Conservation (phyloP, 2,888 invertebrate genomes). For the Catotricha subobsoleta region DNA sequence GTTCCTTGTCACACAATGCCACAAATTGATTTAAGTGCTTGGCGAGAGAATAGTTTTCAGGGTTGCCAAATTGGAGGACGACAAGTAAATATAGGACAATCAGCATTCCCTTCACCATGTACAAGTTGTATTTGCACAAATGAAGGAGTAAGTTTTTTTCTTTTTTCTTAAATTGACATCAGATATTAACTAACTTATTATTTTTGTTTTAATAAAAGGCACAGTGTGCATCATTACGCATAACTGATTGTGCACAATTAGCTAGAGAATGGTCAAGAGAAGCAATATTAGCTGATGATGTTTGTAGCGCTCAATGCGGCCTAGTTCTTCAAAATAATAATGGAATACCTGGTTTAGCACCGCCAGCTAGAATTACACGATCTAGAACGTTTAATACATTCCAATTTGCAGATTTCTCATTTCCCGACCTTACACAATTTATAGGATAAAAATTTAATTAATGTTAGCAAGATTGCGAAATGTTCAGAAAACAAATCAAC, state of each 20-base stretch:
- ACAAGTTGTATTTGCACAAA: slow-evolving; percentile 73
- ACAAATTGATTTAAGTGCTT: slow-evolving; percentile 60
- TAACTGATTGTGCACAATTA: slow-evolving; percentile 71
- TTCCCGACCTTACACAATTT: slow-evolving; percentile 59
- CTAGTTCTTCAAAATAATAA: slow-evolving; percentile 36
- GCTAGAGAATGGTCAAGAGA: slow-evolving; percentile 69
- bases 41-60: slow-evolving; percentile 60
- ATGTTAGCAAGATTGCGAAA: no score
- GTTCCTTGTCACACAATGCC: slow-evolving; percentile 70
- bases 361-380: slow-evolving; percentile 26
- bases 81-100: slow-evolving; percentile 60
- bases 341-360: slow-evolving; percentile 19
- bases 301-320: slow-evolving; percentile 81
- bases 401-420: slow-evolving; percentile 43
- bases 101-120: slow-evolving; percentile 77
- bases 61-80: slow-evolving; percentile 69
- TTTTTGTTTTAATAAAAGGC: slow-evolving; percentile 38
- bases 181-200: neutral
- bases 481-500: no score
- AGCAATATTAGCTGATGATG: slow-evolving; percentile 65
- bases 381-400: slow-evolving; percentile 31
- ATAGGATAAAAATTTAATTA: slow-evolving; percentile 28
- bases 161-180: neutral
- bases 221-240: slow-evolving; percentile 71
- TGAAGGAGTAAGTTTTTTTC: slow-evolving; percentile 54